Percentiles rank a stretch among this genome's conserved stretches.
Evolutionary conservation across 64 coral and sea anemone genomes (phyloP).

Genomic region (Hydrozoanthus tunicans): DNA sequence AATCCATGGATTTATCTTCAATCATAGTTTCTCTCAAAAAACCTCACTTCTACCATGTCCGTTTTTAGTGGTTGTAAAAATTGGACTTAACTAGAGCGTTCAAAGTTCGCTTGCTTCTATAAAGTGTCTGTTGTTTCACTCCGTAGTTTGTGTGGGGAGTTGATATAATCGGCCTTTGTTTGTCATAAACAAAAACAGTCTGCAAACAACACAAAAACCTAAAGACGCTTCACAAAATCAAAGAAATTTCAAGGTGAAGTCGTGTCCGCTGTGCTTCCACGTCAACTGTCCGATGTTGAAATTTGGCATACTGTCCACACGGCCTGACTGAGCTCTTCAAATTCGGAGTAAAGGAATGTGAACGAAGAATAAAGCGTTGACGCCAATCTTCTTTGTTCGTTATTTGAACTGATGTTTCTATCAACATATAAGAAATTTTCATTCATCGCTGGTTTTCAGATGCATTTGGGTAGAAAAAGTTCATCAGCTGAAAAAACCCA

Average conservation of each 20-base stretch:
- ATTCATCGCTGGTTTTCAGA: background rate
- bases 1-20: no score
- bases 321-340: background rate
- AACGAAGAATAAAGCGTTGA: background rate
- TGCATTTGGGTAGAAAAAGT: background rate
- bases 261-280: no score
- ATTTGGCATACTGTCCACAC: background rate
- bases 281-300: background rate
- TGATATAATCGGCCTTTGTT: background rate
- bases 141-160: background rate
- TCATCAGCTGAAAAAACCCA: conserved; percentile 65
- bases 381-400: conserved; percentile 11
- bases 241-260: background rate
- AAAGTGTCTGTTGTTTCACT: background rate
- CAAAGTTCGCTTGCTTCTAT: background rate
- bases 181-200: background rate
- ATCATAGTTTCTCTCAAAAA: no score
- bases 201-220: background rate
- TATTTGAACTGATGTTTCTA: conserved; percentile 10
- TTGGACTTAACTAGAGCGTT: background rate
- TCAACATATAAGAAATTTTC: background rate
- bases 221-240: background rate
- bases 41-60: background rate
- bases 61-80: background rate
- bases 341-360: background rate